phyloP scores from a whole-genome alignment of 2,113 vertebrate genomes.

The Megaceryle maxima region DNA sequence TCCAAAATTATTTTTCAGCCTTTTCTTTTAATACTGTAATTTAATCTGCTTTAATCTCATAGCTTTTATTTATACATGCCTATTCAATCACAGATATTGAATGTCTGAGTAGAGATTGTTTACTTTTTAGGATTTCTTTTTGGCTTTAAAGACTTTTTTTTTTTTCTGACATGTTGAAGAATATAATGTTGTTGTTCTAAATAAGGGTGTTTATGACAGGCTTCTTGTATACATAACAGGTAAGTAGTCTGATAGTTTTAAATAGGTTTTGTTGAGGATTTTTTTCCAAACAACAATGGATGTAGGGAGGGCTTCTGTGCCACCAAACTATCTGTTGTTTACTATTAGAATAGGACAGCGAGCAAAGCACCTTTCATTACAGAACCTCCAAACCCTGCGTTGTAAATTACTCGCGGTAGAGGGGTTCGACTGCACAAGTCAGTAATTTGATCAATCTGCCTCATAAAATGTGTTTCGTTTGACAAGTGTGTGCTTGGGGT shows the following conservation, averaged over 20 bases:
- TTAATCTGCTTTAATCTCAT: slow-evolving; percentile 56
- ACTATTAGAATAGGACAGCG: background rate
- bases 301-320: background rate
- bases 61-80: background rate
- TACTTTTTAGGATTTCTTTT: background rate
- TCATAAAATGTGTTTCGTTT: slow-evolving; percentile 27
- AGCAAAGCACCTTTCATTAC: background rate
- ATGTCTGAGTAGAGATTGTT: background rate
- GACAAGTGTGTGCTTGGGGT: background rate
- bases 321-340: background rate
- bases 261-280: background rate
- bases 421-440: background rate
- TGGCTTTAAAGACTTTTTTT: background rate
- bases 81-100: slow-evolving; percentile 18
- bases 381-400: background rate
- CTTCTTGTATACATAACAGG: background rate
- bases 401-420: background rate
- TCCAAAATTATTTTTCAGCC: background rate
- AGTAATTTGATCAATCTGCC: slow-evolving; percentile 40
- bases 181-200: background rate
- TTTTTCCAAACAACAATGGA: background rate
- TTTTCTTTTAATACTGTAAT: slow-evolving; percentile 30
- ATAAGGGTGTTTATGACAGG: background rate
- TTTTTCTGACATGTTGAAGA: background rate
- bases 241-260: background rate